Evolutionary conservation across 2,797 vertebrate species (phyloP).

Genomic region (Hippoglossus hippoglossus): DNA sequence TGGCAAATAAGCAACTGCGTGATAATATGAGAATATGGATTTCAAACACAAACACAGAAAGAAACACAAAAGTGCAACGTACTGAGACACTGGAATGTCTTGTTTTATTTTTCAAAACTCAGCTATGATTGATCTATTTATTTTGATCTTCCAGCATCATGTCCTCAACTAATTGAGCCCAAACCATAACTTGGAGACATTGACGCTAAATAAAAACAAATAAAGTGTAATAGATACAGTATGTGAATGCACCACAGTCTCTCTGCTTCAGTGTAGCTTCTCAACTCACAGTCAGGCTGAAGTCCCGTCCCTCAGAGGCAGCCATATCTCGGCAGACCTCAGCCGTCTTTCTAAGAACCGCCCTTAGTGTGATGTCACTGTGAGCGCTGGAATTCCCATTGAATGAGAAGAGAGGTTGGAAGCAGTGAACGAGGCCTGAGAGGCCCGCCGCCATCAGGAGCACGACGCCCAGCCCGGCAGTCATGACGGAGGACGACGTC

Average conservation of each 20-base stretch:
- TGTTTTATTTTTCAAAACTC: no score
- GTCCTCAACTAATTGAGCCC: no score
- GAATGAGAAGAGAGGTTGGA: slow-evolving; percentile 54
- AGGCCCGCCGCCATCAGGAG: slow-evolving; percentile 29
- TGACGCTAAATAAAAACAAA: neutral
- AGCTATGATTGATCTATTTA: no score
- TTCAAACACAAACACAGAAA: neutral
- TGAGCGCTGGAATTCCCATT: slow-evolving; percentile 57
- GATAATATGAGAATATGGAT: neutral
- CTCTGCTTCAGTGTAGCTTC: neutral
- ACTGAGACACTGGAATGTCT: no score
- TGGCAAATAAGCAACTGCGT: neutral
- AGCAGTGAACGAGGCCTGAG: slow-evolving; percentile 36
- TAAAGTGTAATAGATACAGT: neutral
- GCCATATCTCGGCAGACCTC: slow-evolving; percentile 72
- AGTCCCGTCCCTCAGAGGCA: slow-evolving; percentile 47
- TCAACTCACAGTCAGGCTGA: slow-evolving; percentile 68
- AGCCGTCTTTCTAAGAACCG: slow-evolving; percentile 72
- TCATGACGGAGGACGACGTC: fast-evolving
- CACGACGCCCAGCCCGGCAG: neutral
- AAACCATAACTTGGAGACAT: neutral
- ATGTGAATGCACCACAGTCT: neutral
- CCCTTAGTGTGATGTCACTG: slow-evolving; percentile 64
- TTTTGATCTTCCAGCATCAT: no score
- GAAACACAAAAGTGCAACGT: no score